phyloP scores from a whole-genome alignment of 1,140 invertebrate genomes.

The Plectus sambesii region DNA sequence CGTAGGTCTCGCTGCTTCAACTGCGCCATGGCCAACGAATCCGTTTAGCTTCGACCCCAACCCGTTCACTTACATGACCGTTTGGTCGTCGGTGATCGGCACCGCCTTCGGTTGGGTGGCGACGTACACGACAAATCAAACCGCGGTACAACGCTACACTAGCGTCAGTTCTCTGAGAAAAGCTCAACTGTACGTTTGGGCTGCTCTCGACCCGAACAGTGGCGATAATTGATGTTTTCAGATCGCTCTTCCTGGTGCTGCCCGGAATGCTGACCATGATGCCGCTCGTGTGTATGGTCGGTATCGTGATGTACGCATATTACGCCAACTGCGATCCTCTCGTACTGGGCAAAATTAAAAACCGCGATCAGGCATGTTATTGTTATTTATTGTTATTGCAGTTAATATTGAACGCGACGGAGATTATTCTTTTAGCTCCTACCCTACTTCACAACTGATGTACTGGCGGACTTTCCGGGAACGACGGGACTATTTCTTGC shows the following conservation, averaged over 20 bases:
- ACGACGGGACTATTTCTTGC: conserved; percentile 24
- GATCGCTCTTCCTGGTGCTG: conserved; percentile 19
- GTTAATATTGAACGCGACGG: too few species aligned
- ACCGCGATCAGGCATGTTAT: too few species aligned
- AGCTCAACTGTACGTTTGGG: too few species aligned
- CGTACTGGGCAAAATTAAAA: too few species aligned
- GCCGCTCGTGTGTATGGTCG: conserved; percentile 23
- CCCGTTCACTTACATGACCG: conserved; percentile 17
- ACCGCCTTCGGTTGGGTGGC: conserved; percentile 24
- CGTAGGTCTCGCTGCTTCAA: too few species aligned
- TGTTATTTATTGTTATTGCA: too few species aligned
- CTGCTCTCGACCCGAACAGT: too few species aligned
- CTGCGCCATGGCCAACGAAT: too few species aligned
- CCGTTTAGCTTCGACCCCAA: too few species aligned
- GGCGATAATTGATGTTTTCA: too few species aligned
- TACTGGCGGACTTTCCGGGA: conserved; percentile 25
- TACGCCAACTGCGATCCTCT: conserved; percentile 25
- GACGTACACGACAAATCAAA: conserved; percentile 22
- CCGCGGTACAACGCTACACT: conserved; percentile 25
- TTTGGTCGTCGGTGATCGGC: conserved; percentile 23
- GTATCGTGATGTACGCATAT: conserved; percentile 22
- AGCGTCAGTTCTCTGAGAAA: conserved; percentile 19
- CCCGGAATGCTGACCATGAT: conserved; percentile 24
- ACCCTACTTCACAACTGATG: conserved; percentile 22
- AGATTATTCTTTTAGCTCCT: too few species aligned